Evolutionary conservation across 2,113 vertebrate species (phyloP).

Genomic region (Stegastes partitus): DNA sequence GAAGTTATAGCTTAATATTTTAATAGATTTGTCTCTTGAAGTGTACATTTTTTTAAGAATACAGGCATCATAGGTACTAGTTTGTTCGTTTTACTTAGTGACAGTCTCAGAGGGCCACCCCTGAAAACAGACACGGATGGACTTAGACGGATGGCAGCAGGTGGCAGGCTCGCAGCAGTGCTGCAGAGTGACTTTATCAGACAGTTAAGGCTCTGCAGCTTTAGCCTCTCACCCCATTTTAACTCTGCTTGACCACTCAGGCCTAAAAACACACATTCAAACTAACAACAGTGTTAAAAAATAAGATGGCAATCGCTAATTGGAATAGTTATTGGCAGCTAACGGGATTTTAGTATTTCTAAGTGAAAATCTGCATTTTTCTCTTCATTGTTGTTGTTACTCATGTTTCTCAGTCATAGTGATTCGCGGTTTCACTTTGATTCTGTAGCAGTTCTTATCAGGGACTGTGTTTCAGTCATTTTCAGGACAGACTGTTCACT

Average conservation of each 20-base stretch:
- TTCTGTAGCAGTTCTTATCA: not conserved
- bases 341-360: not conserved
- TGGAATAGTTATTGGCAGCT: not conserved
- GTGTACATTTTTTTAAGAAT: not conserved
- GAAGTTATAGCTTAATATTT: no score
- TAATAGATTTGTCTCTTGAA: no score
- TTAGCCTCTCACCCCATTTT: constrained; percentile 23
- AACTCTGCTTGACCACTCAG: constrained; percentile 16
- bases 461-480: constrained; percentile 7
- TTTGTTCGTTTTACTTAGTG: constrained; percentile 13
- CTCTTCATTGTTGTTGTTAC: not conserved
- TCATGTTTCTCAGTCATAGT: not conserved
- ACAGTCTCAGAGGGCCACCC: constrained; percentile 37
- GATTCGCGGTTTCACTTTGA: not conserved
- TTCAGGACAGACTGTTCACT: constrained; percentile 60
- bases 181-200: constrained; percentile 49
- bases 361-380: not conserved
- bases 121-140: constrained; percentile 82
- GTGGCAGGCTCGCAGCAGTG: constrained; percentile 72
- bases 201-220: constrained; percentile 55
- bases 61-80: not conserved
- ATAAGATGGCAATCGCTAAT: not conserved
- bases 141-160: constrained; percentile 86
- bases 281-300: not conserved
- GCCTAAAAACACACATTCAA: not conserved